Evolutionary conservation across 1,140 invertebrate species (phyloP).

Genomic region (Homarus americanus): DNA sequence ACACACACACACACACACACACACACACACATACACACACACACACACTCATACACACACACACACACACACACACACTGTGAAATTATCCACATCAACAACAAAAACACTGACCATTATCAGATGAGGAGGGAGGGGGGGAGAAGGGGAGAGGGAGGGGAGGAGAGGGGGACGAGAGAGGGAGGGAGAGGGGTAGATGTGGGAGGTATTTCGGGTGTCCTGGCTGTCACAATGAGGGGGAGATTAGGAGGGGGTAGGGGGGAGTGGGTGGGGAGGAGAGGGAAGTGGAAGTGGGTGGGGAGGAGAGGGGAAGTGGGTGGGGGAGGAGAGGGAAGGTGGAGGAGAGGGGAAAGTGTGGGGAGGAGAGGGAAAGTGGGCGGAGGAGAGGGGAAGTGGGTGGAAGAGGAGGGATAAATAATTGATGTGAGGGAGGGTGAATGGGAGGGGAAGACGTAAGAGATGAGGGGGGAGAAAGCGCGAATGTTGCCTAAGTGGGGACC

Average conservation of each 20-base stretch:
- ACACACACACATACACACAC: conserved; percentile 6
- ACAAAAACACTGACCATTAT: neutral
- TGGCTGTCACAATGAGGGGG: neutral
- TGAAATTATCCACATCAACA: too few species aligned
- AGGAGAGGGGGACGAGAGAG: too few species aligned
- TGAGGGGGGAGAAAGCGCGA: neutral
- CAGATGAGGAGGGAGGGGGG: neutral
- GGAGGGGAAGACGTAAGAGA: too few species aligned
- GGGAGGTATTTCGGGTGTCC: neutral
- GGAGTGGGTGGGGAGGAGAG: too few species aligned
- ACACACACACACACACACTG: neutral
- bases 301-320: too few species aligned
- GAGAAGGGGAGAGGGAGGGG: neutral
- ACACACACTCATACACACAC: too few species aligned
- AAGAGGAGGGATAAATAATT: neutral
- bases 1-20: conserved; percentile 6
- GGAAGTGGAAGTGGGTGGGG: too few species aligned
- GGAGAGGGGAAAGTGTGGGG: too few species aligned
- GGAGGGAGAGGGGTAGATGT: too few species aligned
- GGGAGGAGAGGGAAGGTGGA: too few species aligned
- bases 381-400: neutral
- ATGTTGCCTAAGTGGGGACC: too few species aligned
- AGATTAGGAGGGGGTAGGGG: too few species aligned
- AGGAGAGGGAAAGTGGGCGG: neutral
- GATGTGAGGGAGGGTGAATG: neutral